Percentiles rank a stretch among this genome's conserved stretches.
phyloP scores from a whole-genome alignment of 2,797 vertebrate genomes.

The Caiman crocodilus region DNA sequence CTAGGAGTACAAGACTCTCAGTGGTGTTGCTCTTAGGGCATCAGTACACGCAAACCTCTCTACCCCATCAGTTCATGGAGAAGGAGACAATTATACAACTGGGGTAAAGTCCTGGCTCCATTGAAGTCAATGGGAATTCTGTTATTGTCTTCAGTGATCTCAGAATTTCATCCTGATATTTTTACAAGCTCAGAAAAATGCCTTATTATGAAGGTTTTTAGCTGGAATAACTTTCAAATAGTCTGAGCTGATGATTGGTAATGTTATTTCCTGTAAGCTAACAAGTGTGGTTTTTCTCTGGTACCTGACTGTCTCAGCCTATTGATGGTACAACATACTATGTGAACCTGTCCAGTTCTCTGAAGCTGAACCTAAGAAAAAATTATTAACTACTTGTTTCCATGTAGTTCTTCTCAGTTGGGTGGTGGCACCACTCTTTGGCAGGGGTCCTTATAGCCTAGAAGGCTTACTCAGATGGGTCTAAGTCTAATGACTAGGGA shows the following conservation, averaged over 20 bases:
- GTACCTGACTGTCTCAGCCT: constrained; percentile 82
- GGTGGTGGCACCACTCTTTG: constrained; percentile 74
- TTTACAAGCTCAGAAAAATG: neutral
- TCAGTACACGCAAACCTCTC: no score
- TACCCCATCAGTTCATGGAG: neutral
- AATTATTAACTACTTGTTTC: constrained; percentile 72
- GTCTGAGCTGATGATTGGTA: neutral
- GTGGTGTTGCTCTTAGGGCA: no score
- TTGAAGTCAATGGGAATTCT: neutral
- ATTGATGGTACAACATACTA: constrained; percentile 80
- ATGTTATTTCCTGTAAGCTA: neutral
- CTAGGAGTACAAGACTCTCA: no score
- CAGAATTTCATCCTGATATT: neutral
- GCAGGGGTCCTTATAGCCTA: constrained; percentile 81
- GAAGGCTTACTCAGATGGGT: constrained; percentile 32
- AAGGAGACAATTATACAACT: neutral
- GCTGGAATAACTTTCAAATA: neutral
- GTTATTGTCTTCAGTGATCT: neutral
- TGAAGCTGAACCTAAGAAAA: constrained; percentile 74
- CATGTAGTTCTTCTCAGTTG: constrained; percentile 82
- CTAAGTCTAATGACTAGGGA: no score
- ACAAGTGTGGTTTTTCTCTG: constrained; percentile 83
- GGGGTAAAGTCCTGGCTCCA: neutral
- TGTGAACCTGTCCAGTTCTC: constrained; percentile 75
- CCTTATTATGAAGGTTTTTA: neutral